Percentiles rank a stretch among this genome's conserved stretches.
These are phyloP conservation scores for Ptilonorhynchus violaceus DNA, from an alignment of 2,113 vertebrate species.

Conservation along the genomic window DNA sequence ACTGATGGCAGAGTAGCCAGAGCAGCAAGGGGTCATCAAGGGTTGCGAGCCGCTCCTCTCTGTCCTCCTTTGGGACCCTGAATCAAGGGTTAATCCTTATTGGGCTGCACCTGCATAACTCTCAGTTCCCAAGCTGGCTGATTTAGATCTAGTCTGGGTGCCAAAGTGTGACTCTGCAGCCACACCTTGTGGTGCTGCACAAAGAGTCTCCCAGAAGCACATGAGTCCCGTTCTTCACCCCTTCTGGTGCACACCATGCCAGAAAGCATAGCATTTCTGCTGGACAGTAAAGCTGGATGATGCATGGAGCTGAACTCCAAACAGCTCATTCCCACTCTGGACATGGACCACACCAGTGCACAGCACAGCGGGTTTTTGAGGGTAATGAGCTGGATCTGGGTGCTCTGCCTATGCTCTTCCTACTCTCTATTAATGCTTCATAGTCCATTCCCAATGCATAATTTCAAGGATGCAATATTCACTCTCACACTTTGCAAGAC, in stretches of 20 bases:
- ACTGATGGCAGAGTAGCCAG: neutral
- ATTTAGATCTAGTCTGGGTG: neutral
- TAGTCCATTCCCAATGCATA: neutral
- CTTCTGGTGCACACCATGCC: neutral
- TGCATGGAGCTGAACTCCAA: neutral
- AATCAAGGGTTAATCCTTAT: neutral
- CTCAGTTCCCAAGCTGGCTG: neutral
- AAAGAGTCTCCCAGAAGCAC: neutral
- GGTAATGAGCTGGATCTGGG: neutral
- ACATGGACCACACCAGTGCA: rapidly evolving
- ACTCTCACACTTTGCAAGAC: neutral
- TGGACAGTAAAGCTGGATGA: neutral
- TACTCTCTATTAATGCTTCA: neutral
- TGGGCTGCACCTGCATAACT: neutral
- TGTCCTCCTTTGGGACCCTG: neutral
- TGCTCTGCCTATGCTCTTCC: neutral
- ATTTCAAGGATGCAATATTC: neutral
- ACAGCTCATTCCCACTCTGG: neutral
- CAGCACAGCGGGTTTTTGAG: neutral
- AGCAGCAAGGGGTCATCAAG: neutral
- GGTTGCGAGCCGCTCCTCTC: neutral
- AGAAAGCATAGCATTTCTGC: neutral
- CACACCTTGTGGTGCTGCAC: neutral
- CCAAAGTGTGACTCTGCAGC: neutral
- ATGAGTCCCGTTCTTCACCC: neutral